A percentile compares a stretch with the other conserved stretches of the same genome.
Conservation (phyloP, 2,797 vertebrate species). For the Apogon hyalosoma region DNA sequence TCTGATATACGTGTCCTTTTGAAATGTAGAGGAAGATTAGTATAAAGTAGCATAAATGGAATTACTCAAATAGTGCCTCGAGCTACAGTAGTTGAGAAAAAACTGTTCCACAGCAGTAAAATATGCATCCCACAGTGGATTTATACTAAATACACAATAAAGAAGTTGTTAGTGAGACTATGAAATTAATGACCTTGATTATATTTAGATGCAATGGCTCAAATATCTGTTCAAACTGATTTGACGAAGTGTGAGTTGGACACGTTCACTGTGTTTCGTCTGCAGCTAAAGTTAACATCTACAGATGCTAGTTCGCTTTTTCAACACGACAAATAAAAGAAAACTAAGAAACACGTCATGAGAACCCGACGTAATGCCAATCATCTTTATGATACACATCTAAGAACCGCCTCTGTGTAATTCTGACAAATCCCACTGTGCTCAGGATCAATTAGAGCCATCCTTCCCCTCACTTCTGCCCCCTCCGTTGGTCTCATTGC, state of each 20-base stretch:
- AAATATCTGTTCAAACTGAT: not conserved
- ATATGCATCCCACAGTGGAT: not conserved
- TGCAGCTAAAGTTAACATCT: not conserved
- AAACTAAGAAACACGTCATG: not conserved
- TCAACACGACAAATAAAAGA: too few species aligned
- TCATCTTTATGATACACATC: too few species aligned
- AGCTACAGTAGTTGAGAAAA: too few species aligned
- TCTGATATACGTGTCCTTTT: too few species aligned
- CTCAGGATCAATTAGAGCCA: slow-evolving; percentile 22
- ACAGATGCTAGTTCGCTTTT: too few species aligned
- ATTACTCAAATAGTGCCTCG: too few species aligned
- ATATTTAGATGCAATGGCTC: slow-evolving; percentile 3
- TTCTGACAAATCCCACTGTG: slow-evolving; percentile 8
- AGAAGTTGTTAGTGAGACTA: not conserved
- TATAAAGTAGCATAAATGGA: too few species aligned
- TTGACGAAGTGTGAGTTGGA: too few species aligned
- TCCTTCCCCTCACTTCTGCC: too few species aligned
- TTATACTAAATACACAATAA: not conserved
- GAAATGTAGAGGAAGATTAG: too few species aligned
- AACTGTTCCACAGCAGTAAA: not conserved
- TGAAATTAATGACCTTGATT: not conserved
- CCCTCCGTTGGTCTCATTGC: slow-evolving; percentile 17
- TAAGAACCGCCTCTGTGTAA: not conserved
- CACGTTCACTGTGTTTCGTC: not conserved
- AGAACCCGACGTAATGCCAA: not conserved